Evolutionary conservation across 2,797 vertebrate genomes (phyloP), one percentile per base, ranked within the genome.

Genomic region (Taeniopygia guttata): DNA sequence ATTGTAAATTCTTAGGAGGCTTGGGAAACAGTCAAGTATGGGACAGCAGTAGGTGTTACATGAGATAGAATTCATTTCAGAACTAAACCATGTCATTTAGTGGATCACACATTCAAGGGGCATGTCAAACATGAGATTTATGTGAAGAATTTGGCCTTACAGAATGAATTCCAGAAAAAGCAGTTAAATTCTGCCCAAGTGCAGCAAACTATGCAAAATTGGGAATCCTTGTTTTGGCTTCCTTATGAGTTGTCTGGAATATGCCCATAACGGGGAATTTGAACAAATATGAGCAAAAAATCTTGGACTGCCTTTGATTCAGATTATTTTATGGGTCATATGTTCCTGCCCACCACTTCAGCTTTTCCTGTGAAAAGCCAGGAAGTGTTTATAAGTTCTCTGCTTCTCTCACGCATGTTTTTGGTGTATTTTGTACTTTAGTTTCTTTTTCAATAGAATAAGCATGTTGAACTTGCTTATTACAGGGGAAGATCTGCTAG

Each of bases 191-290:
- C 42, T 90, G 9, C 29, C 34, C 8, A 29, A 79, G 36, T 18
- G 15, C 48, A 89, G 40, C 51, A 66, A 87, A 58, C 58, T 90
- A 8, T 70, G 80, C 36, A 54, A 69, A 92, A 89, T 27, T 62
- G 18, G 51, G 77, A 93, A 93, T 90, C 83, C 58, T 86, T 81
- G 34, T 81, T 92, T 90, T 88, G 86, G 27, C 68, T 84, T 75
- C 38, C 11, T n/a, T 83, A 5, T n/a, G 56, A 49, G 45, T 36
- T 91, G 34, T 30, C 92, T 94, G 86, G 76, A 84, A 60, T 56
- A 64, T 36, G 17, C 90, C 83, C 73, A 19, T 78, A 36, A 34
- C 16, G 74, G 73, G 42, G 81, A 88, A 90, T 84, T 88, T 66
- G 66, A 88, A 72, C 29, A 85, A 81, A 90, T 80, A 32, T 59